phyloP scores from a whole-genome alignment of 2,888 invertebrate genomes.

The Bellardia bayeri region DNA sequence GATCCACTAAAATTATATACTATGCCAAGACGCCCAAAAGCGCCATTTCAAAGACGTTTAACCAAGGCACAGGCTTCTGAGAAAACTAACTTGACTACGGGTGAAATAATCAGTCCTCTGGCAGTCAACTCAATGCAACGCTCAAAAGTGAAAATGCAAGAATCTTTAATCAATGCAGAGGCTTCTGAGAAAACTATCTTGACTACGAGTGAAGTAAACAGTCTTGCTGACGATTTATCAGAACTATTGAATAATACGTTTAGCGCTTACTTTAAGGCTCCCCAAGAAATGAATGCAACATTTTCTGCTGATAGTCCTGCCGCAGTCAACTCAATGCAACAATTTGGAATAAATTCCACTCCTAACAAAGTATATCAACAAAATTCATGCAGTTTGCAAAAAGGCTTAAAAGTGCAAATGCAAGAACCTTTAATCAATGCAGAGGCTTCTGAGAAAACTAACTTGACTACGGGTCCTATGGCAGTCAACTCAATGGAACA shows the following conservation, averaged over 20 bases:
- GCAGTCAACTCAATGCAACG: too few species aligned
- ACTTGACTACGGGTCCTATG: too few species aligned
- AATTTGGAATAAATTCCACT: not conserved
- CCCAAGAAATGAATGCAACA: conserved; percentile 14
- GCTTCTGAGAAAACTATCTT: not conserved
- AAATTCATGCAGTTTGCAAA: not conserved
- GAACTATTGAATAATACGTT: not conserved
- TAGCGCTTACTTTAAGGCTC: not conserved
- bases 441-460: not conserved
- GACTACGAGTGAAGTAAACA: not conserved
- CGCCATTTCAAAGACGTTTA: too few species aligned
- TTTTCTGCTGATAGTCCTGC: not conserved
- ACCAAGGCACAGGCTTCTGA: too few species aligned
- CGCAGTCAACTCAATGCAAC: conserved; percentile 22
- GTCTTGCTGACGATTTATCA: not conserved
- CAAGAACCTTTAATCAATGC: conserved; percentile 6
- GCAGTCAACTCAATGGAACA: too few species aligned
- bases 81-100: too few species aligned
- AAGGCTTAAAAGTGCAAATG: not conserved
- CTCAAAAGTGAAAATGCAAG: too few species aligned
- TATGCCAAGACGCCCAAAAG: too few species aligned
- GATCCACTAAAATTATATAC: too few species aligned
- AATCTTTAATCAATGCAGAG: not conserved
- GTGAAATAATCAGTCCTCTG: too few species aligned
- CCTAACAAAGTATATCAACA: not conserved